phyloP scores from a whole-genome alignment of 2,797 vertebrate species.

The Streptopelia turtur region DNA sequence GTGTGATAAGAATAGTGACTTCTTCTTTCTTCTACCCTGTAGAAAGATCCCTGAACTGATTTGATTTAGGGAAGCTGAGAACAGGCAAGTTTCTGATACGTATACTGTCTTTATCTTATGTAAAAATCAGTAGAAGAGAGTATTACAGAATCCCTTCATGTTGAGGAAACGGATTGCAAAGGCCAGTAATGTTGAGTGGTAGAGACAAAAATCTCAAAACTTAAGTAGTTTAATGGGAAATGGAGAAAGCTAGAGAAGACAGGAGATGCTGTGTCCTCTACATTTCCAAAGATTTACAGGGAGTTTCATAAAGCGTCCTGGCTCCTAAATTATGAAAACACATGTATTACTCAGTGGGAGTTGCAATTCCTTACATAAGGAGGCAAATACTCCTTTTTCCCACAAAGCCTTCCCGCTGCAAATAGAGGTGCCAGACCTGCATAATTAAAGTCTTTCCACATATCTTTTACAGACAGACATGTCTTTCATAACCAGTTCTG shows the following conservation, averaged over 20 bases:
- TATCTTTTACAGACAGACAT: rapidly evolving
- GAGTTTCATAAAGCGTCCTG: background rate
- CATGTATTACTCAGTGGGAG: background rate
- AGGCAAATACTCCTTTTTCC: background rate
- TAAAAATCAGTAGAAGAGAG: background rate
- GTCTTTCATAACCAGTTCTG: background rate
- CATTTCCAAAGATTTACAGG: background rate
- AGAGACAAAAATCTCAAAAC: background rate
- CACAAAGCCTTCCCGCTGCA: background rate
- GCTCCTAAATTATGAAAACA: background rate
- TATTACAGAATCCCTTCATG: background rate
- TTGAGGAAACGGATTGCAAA: background rate
- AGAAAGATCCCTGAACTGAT: background rate
- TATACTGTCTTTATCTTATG: background rate
- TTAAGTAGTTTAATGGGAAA: background rate
- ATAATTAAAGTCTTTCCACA: background rate
- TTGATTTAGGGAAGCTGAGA: background rate
- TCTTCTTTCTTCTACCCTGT: background rate
- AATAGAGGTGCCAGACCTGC: background rate
- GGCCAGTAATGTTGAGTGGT: background rate
- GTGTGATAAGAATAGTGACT: background rate
- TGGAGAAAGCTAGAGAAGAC: background rate
- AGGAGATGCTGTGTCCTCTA: background rate
- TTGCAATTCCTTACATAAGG: background rate
- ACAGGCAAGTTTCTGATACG: background rate